These are phyloP conservation scores for Buteo buteo DNA, from an alignment of 2,113 vertebrate genomes.

Conservation along the genomic window DNA sequence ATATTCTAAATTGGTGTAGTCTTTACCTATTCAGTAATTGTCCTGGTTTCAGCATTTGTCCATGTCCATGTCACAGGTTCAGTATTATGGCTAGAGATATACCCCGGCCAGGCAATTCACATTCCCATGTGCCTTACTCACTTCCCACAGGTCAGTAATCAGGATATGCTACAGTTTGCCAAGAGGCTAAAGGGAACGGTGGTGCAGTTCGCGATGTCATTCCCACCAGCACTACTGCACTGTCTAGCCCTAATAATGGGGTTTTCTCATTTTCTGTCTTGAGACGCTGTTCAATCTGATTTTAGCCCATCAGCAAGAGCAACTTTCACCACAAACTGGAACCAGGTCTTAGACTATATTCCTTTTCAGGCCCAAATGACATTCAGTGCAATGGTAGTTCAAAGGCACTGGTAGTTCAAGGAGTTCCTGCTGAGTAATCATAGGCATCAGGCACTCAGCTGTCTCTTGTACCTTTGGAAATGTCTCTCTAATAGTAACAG, in stretches of 20 bases:
- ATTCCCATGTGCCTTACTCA: neutral
- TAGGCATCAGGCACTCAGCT: neutral
- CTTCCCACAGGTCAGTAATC: neutral
- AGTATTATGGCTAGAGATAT: neutral
- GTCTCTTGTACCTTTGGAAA: neutral
- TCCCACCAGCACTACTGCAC: neutral
- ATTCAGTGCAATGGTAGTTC: neutral
- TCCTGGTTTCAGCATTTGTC: too few species aligned
- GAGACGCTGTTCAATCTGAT: neutral
- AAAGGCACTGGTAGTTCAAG: neutral
- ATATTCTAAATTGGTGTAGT: neutral
- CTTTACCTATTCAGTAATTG: neutral
- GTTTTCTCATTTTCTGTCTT: neutral
- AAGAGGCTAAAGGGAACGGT: neutral
- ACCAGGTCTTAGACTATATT: neutral
- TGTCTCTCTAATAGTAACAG: neutral
- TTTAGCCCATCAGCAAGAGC: neutral
- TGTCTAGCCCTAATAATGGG: neutral
- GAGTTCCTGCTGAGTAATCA: neutral
- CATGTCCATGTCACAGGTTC: neutral
- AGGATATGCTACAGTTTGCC: neutral
- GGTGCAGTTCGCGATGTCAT: neutral
- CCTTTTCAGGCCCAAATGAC: neutral
- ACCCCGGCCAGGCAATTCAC: neutral
- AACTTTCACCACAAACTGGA: neutral